Base-by-base conservation (phyloP, 2,113 vertebrate species). In the Cottus gobio region DNA sequence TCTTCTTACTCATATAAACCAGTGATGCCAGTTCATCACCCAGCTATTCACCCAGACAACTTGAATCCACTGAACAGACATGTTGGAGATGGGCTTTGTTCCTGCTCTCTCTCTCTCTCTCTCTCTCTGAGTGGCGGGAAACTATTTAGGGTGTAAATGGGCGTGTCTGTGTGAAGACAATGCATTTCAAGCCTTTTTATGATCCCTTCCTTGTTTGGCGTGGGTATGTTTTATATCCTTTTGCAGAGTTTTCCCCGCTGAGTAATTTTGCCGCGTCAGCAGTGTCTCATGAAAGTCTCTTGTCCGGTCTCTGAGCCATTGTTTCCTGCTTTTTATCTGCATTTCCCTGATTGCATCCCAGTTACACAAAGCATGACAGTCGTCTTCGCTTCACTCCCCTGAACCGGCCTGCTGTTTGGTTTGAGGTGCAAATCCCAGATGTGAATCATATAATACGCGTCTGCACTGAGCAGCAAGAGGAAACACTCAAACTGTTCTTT, bases 61-160 rank as follows among this genome's bases (percentile, higher is more conserved):
- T 70, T 64, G 37, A 79, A 76, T 50, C 13, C 79, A 76, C 80
- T 66, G 3, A 66, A 72, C 44, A 36, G 77, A 66, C 30, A 3
- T 18, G 73, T 62, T 78, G 78, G 73, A 57, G 79, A 37, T 15
- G 22, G 65, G 66, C 73, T 85, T 88, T 89, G 68, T 90, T 65
- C 75, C 67, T 34, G 42, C 58, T 22, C 4, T 13, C 22, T 1
- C 2, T 58, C 31, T 65, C n/a, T n/a, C n/a, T n/a, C 58, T 22
- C 4, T 13, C 22, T 1, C 2, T 58, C 31, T 65, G 58, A 75
- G 36, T 26, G 78, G 86, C 54, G 73, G 74, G 63, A 92, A 88
- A 84, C 37, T 1, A 30, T 66, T 58, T 72, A 18, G 10, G 24
- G 50, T 18, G 3, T 70, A 57, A 62, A 70, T 61, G 58, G 54